Conservation (phyloP, 2,113 vertebrate species). For the Corydoras sp. region DNA sequence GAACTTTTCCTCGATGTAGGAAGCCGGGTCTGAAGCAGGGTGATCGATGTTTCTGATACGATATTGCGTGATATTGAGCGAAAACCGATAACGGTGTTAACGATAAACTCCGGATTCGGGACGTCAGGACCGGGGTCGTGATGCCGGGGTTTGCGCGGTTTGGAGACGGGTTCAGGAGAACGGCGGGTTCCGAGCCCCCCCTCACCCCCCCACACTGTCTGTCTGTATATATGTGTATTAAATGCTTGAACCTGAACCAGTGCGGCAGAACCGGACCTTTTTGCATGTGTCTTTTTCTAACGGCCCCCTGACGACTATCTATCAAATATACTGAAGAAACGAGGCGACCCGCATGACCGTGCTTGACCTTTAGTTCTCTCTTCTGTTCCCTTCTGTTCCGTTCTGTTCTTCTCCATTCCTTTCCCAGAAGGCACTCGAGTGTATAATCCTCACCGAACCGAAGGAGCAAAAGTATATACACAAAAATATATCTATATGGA, state of each 20-base stretch:
- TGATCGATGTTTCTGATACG: no score
- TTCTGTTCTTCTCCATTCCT: neutral
- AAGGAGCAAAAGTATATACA: constrained; percentile 51
- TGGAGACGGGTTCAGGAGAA: no score
- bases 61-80: no score
- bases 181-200: neutral
- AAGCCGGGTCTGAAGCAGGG: no score
- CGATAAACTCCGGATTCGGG: no score
- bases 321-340: constrained; percentile 59
- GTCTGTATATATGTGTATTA: constrained; percentile 69
- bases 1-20: no score
- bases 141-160: no score
- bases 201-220: constrained; percentile 27
- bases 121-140: no score
- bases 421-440: constrained; percentile 63
- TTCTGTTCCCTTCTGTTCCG: neutral
- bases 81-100: no score
- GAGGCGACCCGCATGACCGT: constrained; percentile 79
- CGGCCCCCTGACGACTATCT: constrained; percentile 65
- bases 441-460: constrained; percentile 60
- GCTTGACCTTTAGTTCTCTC: constrained; percentile 58
- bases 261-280: constrained; percentile 66
- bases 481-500: constrained; percentile 29
- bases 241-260: constrained; percentile 64
- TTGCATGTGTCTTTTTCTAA: constrained; percentile 87